These are phyloP conservation scores for Gandaritis pyraliata DNA, from an alignment of 2,888 invertebrate species.

Conservation along the genomic window DNA sequence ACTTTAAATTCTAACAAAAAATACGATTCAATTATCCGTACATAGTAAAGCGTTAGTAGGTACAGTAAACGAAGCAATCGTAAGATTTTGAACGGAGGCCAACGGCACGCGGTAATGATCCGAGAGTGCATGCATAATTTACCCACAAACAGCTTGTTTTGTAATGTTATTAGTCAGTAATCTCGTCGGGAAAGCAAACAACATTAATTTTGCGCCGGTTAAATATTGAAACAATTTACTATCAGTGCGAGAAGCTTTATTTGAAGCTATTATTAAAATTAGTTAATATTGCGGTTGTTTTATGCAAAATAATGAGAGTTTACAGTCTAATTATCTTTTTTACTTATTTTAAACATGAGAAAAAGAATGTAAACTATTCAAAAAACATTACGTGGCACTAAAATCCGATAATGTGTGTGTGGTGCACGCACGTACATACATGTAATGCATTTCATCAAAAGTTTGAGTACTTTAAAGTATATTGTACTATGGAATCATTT, in stretches of 20 bases:
- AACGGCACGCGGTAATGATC: constrained; percentile 78
- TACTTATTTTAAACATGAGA: no score
- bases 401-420: no score
- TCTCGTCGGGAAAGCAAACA: constrained; percentile 79
- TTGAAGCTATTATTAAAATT: constrained; percentile 33
- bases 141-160: constrained; percentile 80
- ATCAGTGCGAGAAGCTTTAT: constrained; percentile 54
- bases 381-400: no score
- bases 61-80: constrained; percentile 58
- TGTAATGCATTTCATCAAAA: no score
- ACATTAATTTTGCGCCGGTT: constrained; percentile 74
- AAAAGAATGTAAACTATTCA: no score
- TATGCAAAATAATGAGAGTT: constrained; percentile 2
- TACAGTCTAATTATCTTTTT: no score
- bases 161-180: constrained; percentile 84
- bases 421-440: no score
- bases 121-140: constrained; percentile 84
- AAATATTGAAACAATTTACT: constrained; percentile 83
- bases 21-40: constrained; percentile 44
- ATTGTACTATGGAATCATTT: no score
- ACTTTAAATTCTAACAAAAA: constrained; percentile 25
- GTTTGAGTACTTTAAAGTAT: no score
- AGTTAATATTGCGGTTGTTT: constrained; percentile 18
- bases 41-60: constrained; percentile 47
- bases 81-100: constrained; percentile 72